These are phyloP conservation scores for Sebastiscus albofasciatus DNA, from an alignment of 2,797 vertebrate genomes.

Conservation along the genomic window DNA sequence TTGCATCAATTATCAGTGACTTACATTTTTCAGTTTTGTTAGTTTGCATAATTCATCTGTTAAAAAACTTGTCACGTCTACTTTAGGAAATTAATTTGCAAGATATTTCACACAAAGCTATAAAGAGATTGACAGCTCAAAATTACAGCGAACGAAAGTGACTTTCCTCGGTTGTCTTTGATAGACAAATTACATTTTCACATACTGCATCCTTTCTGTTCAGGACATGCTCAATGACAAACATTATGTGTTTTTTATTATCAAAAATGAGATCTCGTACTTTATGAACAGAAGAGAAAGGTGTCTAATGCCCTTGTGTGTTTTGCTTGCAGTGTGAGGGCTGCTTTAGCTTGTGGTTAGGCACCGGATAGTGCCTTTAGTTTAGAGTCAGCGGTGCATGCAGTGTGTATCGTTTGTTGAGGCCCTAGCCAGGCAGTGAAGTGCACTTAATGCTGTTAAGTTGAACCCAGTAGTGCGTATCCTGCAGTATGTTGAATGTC, in stretches of 20 bases:
- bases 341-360: slow-evolving; percentile 18
- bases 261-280: neutral
- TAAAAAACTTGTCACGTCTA: neutral
- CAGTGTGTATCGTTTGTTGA: slow-evolving; percentile 25
- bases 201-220: neutral
- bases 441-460: slow-evolving; percentile 58
- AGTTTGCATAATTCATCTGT: neutral
- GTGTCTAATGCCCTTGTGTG: neutral
- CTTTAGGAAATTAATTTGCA: neutral
- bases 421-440: slow-evolving; percentile 31
- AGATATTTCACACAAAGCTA: neutral
- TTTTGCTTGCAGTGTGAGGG: neutral
- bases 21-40: neutral
- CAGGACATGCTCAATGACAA: neutral
- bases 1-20: neutral
- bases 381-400: slow-evolving; percentile 34
- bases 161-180: neutral
- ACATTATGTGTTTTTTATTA: neutral
- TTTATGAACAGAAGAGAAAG: neutral
- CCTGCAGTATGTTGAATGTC: slow-evolving; percentile 39
- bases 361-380: slow-evolving; percentile 13
- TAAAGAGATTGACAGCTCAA: neutral
- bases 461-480: slow-evolving; percentile 33
- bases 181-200: slow-evolving; percentile 11
- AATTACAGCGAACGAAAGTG: neutral